Evolutionary conservation across 2,888 invertebrate species (phyloP), one percentile per base, ranked within the genome.

Genomic region (Drosophila prolongata): DNA sequence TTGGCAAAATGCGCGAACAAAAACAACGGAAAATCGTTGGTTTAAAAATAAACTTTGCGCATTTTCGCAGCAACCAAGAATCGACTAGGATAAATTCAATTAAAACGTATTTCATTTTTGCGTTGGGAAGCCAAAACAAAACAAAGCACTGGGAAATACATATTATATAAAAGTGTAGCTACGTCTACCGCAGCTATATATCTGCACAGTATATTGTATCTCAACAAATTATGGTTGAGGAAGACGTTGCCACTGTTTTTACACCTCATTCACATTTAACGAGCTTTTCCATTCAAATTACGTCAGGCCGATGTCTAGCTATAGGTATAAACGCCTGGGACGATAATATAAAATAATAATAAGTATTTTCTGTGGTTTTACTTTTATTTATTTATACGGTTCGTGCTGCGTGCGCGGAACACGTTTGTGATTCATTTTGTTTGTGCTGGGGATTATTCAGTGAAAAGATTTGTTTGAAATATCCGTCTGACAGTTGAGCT

Each of bases 51-150:
- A 66, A 82, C 73, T 66, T 56, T 58, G 80, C 80, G 76, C 80
- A 80, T 80, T 75, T 80, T 77, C 81, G 73, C 52, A 62, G 70
- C 61, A 67, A 74, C 49, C 62, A 67, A 55, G 55, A 59, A 73
- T 59, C 49, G 72, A 68, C 65, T 71, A 68, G 62, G 65, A 73
- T 77, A 58, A 55, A 86, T 86, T 77, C 83, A 83, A 86, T 83
- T 83, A 80, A 83, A 85, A 67, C 78, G 82, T 82, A 83, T 82
- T 82, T 84, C 74, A 83, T 83, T 62, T 59, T 72, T 83, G 72
- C 78, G 83, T 80, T 72, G 53, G 65, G 72, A 72, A 68, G 73
- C 70, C 66, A 66, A 71, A 66, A 50, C 64, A 79, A 66, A 70
- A 76, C 57, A 72, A 75, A 75, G 43, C 55, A 24, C 58, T 40